Evolutionary conservation across 2,797 vertebrate genomes (phyloP).

Genomic region (Decapterus maruadsi): DNA sequence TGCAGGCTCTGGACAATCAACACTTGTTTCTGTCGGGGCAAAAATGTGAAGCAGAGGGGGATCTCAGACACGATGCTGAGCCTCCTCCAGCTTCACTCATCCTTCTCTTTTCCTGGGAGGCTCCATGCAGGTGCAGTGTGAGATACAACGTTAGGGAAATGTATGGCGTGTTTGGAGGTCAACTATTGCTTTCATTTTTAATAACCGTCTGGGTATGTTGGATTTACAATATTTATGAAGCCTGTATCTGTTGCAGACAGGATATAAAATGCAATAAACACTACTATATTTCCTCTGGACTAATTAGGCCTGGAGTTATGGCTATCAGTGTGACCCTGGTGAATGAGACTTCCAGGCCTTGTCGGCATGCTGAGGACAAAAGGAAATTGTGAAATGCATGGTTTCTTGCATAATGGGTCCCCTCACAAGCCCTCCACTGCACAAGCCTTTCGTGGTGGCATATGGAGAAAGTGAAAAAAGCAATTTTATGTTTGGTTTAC

Average conservation of each 20-base stretch:
- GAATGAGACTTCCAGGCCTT: conserved; percentile 42
- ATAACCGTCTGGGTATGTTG: conserved; percentile 47
- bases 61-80: conserved; percentile 55
- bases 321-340: conserved; percentile 62
- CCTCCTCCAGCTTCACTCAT: conserved; percentile 52
- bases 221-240: conserved; percentile 67
- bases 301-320: conserved; percentile 67
- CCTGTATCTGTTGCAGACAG: conserved; percentile 58
- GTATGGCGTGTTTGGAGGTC: conserved; percentile 54
- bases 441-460: conserved; percentile 47
- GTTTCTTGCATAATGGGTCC: conserved; percentile 57
- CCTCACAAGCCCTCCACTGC: conserved; percentile 41
- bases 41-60: conserved; percentile 49
- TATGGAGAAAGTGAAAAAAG: conserved; percentile 61
- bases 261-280: conserved; percentile 59
- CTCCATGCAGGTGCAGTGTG: conserved; percentile 14
- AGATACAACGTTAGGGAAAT: conserved; percentile 35
- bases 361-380: conserved; percentile 48
- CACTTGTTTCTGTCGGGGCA: conserved; percentile 63
- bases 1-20: conserved; percentile 70
- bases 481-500: conserved; percentile 81
- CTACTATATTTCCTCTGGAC: conserved; percentile 50
- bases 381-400: conserved; percentile 70
- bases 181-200: conserved; percentile 68
- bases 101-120: conserved; percentile 40